phyloP scores from a whole-genome alignment of 2,113 vertebrate species.

The Colinus virginianus region DNA sequence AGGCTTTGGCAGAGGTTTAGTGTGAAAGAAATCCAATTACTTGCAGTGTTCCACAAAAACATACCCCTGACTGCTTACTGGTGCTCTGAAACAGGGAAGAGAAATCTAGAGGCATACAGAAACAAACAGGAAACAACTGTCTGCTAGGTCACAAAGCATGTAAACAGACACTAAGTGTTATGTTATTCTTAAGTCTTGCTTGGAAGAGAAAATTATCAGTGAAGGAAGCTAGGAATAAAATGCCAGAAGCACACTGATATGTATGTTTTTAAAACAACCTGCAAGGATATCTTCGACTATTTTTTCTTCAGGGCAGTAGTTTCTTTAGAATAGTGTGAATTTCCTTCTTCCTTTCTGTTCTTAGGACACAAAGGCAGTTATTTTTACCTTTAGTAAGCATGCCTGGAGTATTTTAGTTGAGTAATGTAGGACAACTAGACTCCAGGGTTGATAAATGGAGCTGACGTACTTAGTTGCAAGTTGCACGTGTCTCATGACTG shows the following conservation, averaged over 20 bases:
- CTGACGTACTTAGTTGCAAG: conserved; percentile 19
- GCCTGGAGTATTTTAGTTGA: neutral
- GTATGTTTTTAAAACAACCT: neutral
- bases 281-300: neutral
- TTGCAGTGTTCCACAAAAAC: neutral
- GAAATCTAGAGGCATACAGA: conserved; percentile 8
- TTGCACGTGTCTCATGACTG: conserved; percentile 31
- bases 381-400: neutral
- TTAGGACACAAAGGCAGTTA: neutral
- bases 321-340: neutral
- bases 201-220: neutral
- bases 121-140: conserved; percentile 28
- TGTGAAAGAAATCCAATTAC: conserved; percentile 14
- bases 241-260: neutral
- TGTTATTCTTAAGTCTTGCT: neutral
- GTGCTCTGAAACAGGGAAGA: neutral
- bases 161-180: neutral
- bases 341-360: conserved; percentile 28
- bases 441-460: neutral
- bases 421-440: neutral
- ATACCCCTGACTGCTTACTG: conserved; percentile 8
- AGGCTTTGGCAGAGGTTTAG: conserved; percentile 30
- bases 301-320: neutral
- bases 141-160: neutral
- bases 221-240: neutral